A percentile compares a stretch with the other conserved stretches of the same genome.
Evolutionary conservation across 2,113 vertebrate genomes (phyloP).

Genomic region (Donacobius atricapilla): DNA sequence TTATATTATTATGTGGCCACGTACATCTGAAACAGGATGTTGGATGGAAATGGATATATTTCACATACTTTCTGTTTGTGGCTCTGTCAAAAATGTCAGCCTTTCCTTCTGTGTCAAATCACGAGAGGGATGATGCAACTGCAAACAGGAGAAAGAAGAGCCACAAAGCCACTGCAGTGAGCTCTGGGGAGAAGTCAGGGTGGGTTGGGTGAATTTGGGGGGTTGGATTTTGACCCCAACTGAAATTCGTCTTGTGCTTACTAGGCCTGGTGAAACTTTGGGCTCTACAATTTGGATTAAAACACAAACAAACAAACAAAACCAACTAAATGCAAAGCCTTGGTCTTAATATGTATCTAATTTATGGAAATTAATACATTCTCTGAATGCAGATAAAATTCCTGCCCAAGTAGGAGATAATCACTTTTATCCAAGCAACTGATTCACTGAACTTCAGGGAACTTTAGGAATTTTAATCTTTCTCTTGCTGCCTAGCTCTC

Average conservation of each 20-base stretch:
- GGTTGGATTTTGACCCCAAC: background rate
- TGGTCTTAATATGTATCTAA: background rate
- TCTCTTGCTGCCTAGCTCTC: background rate
- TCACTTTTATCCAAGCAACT: background rate
- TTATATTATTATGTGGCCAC: background rate
- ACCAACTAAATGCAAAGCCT: background rate
- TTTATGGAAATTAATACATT: background rate
- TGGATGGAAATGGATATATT: background rate
- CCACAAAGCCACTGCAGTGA: background rate
- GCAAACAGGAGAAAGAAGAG: background rate
- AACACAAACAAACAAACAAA: background rate
- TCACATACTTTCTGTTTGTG: background rate
- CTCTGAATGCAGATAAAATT: background rate
- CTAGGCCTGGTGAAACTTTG: background rate
- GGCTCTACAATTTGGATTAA: background rate
- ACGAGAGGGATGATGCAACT: fast-evolving
- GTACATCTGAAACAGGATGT: background rate
- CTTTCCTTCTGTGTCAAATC: background rate
- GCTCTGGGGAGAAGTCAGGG: fast-evolving
- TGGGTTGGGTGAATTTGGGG: fast-evolving
- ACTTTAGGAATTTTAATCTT: background rate
- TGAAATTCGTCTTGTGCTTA: background rate
- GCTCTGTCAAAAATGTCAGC: background rate
- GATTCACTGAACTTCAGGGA: background rate
- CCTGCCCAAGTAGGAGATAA: background rate